A percentile compares a stretch with the other conserved stretches of the same genome.
Conservation (phyloP, 64 coral and sea anemone species). For the Montipora sp. region DNA sequence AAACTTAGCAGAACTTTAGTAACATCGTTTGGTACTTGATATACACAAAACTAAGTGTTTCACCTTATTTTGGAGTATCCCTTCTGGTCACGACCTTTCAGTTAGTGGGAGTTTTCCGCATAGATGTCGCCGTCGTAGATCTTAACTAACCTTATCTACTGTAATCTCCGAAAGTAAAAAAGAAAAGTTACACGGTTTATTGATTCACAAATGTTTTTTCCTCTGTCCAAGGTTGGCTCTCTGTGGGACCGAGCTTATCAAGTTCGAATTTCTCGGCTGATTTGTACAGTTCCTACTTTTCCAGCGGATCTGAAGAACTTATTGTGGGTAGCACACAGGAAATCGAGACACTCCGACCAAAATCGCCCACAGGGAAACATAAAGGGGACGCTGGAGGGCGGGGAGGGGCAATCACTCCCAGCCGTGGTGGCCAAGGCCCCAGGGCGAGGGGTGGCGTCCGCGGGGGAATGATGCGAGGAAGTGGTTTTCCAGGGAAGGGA, state of each 20-base stretch:
- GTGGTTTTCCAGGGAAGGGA: conserved; percentile 77
- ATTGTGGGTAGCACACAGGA: conserved; percentile 89
- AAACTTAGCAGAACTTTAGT: no score
- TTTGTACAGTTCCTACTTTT: conserved; percentile 92
- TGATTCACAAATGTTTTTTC: background rate
- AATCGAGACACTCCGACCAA: conserved; percentile 97
- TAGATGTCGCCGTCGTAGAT: no score
- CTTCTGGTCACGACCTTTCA: no score
- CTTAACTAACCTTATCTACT: no score
- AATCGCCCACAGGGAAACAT: conserved; percentile 94
- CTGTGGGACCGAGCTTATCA: conserved; percentile 89
- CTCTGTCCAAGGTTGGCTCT: conserved; percentile 80
- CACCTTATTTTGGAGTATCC: no score
- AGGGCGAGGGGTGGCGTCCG: conserved; percentile 69
- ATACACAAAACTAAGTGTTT: no score
- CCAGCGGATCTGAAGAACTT: conserved; percentile 68
- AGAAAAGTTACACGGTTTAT: background rate
- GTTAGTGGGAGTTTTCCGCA: no score
- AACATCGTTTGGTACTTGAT: no score
- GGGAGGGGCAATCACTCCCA: conserved; percentile 66
- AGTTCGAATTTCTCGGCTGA: conserved; percentile 98
- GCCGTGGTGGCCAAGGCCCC: conserved; percentile 57
- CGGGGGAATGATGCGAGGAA: conserved; percentile 76
- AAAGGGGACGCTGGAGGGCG: conserved; percentile 89
- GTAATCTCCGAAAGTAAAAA: no score